Evolutionary conservation across 1,140 invertebrate species (phyloP), one percentile per base, ranked within the genome.

Genomic region (Mizuhopecten yessoensis): DNA sequence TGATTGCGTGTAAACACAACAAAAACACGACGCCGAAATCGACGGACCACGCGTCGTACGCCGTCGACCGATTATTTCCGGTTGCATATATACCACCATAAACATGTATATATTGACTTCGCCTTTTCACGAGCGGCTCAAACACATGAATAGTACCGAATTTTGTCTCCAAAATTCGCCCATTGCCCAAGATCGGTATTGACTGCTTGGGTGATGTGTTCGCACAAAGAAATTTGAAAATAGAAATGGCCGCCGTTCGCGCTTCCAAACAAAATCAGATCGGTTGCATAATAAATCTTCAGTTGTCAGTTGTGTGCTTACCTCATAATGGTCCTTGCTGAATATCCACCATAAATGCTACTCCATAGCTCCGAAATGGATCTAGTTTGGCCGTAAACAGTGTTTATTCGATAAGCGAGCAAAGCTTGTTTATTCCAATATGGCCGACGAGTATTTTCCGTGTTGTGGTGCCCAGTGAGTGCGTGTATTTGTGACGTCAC

Each of bases 381-480:
- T 75, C 2, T 29, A 75, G 29, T 75, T n/a, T n/a, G 23, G 5
- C n/a, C 57, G 57, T 29, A 75, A 75, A 75, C 57, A 75, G 57
- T 75, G n/a, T 29, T 75, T 75, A 75, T 75, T 29, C 11, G 57
- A n/a, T 29, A 75, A n/a, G 57, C 57, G 57, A 75, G 57, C 57
- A 9, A n/a, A 75, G 57, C 57, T 75, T 75, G 57, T 75, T 75
- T 75, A 75, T 75, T 75, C 57, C 57, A 75, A 75, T 75, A 75
- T 75, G 57, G 57, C 57, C 23, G 57, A 75, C 11, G 15, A 75
- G 15, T 57, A 7, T 75, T 75, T 75, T 75, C 57, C 57, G 57
- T 75, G 57, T 75, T 75, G 57, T 75, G 57, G 57, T 75, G 57
- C 57, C 57, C 57, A 75, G 57, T 75, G 57, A 75, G 57, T 75